These are phyloP conservation scores for Sclerurus mexicanus DNA, from an alignment of 2,113 vertebrate genomes.

Conservation along the genomic window DNA sequence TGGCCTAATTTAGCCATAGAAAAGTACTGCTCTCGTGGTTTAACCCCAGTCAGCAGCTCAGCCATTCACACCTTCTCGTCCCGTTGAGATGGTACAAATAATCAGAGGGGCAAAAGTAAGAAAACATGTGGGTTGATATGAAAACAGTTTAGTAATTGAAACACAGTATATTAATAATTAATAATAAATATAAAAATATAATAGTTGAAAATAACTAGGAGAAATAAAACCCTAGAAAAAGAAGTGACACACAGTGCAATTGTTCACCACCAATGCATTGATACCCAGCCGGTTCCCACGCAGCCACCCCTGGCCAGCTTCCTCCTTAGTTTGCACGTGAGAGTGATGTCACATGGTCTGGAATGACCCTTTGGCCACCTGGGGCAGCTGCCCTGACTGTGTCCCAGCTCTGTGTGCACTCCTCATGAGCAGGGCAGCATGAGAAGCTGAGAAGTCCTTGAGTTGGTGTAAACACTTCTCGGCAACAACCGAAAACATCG, in stretches of 20 bases:
- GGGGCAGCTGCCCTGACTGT: background rate
- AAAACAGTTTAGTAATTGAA: background rate
- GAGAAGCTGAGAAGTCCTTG: background rate
- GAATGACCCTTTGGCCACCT: too few relatives aligned
- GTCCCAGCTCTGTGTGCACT: background rate
- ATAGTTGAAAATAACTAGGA: background rate
- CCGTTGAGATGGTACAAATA: background rate
- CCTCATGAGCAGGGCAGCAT: background rate
- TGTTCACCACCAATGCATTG: background rate
- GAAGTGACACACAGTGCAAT: background rate
- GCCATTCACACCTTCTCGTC: background rate
- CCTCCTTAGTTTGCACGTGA: background rate
- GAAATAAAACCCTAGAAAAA: background rate
- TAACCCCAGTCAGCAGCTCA: background rate
- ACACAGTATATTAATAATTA: background rate
- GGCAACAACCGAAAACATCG: background rate
- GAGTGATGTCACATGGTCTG: too few relatives aligned
- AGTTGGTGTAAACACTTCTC: background rate
- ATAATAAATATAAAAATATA: too few relatives aligned
- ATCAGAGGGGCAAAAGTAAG: background rate
- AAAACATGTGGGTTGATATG: background rate
- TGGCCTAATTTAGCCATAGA: fast-evolving
- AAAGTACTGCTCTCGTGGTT: background rate
- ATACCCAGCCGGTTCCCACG: too few relatives aligned
- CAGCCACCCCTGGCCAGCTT: background rate